Percentiles rank a stretch among this genome's conserved stretches.
phyloP scores from a whole-genome alignment of 2,797 vertebrate species.

The Onychomys torridus region DNA sequence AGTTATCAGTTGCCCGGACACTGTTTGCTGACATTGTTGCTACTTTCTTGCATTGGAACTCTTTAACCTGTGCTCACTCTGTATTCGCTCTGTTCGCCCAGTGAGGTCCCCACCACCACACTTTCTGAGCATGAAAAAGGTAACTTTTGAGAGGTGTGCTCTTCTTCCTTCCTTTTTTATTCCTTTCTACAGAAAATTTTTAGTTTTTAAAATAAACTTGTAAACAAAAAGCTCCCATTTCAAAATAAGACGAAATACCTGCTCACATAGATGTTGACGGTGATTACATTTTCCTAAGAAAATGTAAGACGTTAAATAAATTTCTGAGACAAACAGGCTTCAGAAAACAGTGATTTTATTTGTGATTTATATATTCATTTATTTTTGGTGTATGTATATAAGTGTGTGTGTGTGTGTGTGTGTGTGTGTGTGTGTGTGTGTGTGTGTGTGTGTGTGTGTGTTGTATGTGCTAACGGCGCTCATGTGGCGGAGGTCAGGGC shows the following conservation, averaged over 20 bases:
- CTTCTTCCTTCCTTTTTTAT: neutral
- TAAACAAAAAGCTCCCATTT: constrained; percentile 74
- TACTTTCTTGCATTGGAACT: neutral
- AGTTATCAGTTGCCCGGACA: neutral
- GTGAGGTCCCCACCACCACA: neutral
- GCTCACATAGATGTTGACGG: constrained; percentile 87
- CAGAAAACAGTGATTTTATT: constrained; percentile 76
- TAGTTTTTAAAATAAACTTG: neutral
- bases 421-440: neutral
- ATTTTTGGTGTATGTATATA: neutral
- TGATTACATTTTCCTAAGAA: constrained; percentile 90
- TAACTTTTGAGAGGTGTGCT: neutral
- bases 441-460: neutral
- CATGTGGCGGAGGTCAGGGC: neutral
- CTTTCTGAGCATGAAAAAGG: neutral
- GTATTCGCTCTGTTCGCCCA: neutral
- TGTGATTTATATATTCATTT: neutral
- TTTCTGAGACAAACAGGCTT: constrained; percentile 90
- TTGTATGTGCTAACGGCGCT: too few relatives aligned
- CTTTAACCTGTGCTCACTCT: neutral
- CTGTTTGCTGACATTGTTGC: neutral
- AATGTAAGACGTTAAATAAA: constrained; percentile 82
- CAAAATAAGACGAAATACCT: constrained; percentile 89
- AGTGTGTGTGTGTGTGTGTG: neutral
- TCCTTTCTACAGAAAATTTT: neutral